Conservation (phyloP, 2,888 invertebrate species). For the Ectemnius cavifrons region DNA sequence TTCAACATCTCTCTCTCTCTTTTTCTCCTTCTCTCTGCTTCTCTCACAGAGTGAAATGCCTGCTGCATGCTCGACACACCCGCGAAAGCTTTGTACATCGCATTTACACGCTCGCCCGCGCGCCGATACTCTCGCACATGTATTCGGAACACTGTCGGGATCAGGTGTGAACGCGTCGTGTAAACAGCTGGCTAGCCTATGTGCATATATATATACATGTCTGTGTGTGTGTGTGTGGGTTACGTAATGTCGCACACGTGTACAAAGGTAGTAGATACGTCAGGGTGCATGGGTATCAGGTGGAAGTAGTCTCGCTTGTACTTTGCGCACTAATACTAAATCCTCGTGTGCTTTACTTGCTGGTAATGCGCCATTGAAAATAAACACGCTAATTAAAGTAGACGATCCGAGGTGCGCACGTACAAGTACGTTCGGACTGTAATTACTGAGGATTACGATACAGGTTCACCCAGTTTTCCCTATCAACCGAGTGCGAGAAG, state of each 20-base stretch:
- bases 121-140: not conserved
- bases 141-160: not conserved
- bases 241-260: not conserved
- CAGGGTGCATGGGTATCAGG: not conserved
- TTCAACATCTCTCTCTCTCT: not conserved
- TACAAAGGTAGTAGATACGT: not conserved
- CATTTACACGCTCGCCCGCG: not conserved
- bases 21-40: not conserved
- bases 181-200: not conserved
- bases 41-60: not conserved
- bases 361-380: too few species aligned
- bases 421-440: too few species aligned
- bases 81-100: too few species aligned
- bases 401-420: too few species aligned
- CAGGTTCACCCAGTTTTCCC: too few species aligned
- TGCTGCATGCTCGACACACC: not conserved
- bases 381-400: too few species aligned
- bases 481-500: too few species aligned
- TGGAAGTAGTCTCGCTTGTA: not conserved
- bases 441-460: too few species aligned
- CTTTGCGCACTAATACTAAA: not conserved
- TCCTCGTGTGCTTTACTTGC: too few species aligned
- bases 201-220: too few species aligned
- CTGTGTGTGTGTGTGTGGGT: not conserved
- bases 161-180: conserved; percentile 1